Percentiles rank a stretch among this genome's conserved stretches.
phyloP scores from a whole-genome alignment of 1,140 invertebrate genomes.

The Aphidius gifuensis region DNA sequence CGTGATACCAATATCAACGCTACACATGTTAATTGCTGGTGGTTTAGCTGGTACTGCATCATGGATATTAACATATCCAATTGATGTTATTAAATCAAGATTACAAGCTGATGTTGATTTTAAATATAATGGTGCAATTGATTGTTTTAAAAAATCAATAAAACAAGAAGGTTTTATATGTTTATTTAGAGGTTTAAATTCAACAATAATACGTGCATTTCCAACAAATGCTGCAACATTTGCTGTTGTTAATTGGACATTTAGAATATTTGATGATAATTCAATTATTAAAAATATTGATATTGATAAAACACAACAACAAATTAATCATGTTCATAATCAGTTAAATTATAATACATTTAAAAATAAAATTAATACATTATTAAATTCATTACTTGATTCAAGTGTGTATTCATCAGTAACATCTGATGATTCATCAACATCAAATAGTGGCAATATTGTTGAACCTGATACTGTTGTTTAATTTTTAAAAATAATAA shows the following conservation, averaged over 20 bases:
- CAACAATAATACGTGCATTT: slow-evolving; percentile 81
- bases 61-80: slow-evolving; percentile 82
- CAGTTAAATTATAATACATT: no score
- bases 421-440: background rate
- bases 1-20: slow-evolving; percentile 46
- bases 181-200: slow-evolving; percentile 69
- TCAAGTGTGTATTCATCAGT: background rate
- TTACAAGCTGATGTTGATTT: slow-evolving; percentile 70
- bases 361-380: no score
- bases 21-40: slow-evolving; percentile 70
- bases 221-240: slow-evolving; percentile 92
- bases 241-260: slow-evolving; percentile 75
- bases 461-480: slow-evolving; percentile 3
- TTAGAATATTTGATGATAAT: slow-evolving; percentile 46
- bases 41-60: slow-evolving; percentile 80
- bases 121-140: slow-evolving; percentile 65
- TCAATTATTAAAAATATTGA: slow-evolving; percentile 3
- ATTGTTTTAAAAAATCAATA: slow-evolving; percentile 72
- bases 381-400: no score
- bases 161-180: slow-evolving; percentile 65
- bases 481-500: background rate
- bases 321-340: background rate
- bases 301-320: background rate
- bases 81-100: slow-evolving; percentile 87
- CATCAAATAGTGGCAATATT: background rate